A percentile compares a stretch with the other conserved stretches of the same genome.
phyloP scores from a whole-genome alignment of 2,888 invertebrate species.

The Brenthis hecate region DNA sequence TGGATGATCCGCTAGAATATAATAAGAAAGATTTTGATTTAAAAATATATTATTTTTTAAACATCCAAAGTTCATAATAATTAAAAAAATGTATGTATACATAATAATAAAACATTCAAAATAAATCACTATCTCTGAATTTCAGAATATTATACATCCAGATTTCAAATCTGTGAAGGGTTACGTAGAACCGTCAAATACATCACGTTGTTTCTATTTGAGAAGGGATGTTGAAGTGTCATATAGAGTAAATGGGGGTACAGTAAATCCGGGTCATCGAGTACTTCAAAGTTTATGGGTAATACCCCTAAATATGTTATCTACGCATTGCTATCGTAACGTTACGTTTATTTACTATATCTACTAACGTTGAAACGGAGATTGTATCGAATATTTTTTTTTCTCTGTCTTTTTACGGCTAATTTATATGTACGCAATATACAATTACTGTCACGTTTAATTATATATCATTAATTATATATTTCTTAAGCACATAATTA shows the following conservation, averaged over 20 bases:
- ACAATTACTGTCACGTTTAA: no score
- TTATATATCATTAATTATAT: no score
- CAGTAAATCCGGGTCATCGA: slow-evolving; percentile 64
- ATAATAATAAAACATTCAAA: neutral
- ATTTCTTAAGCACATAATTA: no score
- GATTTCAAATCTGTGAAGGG: slow-evolving; percentile 34
- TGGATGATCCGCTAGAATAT: no score
- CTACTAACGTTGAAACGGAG: neutral
- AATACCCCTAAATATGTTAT: slow-evolving; percentile 34
- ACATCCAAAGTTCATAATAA: no score
- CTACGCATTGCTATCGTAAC: neutral
- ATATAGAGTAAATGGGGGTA: slow-evolving; percentile 64
- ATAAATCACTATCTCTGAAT: neutral
- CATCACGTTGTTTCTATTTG: slow-evolving; percentile 67
- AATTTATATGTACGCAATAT: no score
- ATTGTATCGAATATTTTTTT: neutral
- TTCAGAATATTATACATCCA: neutral
- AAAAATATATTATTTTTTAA: no score
- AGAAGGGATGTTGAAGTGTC: slow-evolving; percentile 68
- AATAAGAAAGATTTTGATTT: no score
- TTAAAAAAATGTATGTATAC: no score
- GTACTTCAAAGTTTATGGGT: slow-evolving; percentile 63
- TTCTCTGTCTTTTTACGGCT: no score
- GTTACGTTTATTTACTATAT: slow-evolving; percentile 3
- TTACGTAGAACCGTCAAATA: slow-evolving; percentile 50